These are phyloP conservation scores for Drosophila murphyi DNA, from an alignment of 1,140 invertebrate genomes.

Conservation along the genomic window DNA sequence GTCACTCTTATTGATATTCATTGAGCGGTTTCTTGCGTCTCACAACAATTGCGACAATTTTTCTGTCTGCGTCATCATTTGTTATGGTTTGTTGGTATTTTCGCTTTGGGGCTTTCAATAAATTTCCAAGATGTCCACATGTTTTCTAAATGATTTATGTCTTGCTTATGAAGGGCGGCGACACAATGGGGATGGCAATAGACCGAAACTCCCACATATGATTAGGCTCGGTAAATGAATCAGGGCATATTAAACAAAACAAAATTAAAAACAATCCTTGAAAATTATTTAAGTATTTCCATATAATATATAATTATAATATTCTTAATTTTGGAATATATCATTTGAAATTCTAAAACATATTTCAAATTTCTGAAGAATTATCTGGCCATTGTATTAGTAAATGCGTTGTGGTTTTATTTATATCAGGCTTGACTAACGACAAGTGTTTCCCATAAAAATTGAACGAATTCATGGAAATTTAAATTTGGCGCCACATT, in stretches of 20 bases:
- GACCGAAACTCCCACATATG: neutral
- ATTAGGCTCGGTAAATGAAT: neutral
- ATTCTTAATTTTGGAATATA: no score
- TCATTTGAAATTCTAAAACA: no score
- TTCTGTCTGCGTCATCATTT: constrained; percentile 69
- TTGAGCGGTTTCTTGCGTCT: constrained; percentile 56
- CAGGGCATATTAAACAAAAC: neutral
- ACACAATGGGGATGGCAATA: constrained; percentile 3
- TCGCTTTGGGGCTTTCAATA: constrained; percentile 25
- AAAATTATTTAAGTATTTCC: neutral
- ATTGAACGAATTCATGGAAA: constrained; percentile 28
- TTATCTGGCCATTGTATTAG: no score
- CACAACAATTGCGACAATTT: constrained; percentile 74
- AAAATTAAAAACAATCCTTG: neutral
- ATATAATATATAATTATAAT: no score
- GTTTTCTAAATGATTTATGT: constrained; percentile 67
- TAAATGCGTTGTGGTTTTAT: constrained; percentile 3
- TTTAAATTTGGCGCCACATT: neutral
- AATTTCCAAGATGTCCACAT: constrained; percentile 39
- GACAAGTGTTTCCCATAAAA: constrained; percentile 24
- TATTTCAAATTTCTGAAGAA: no score
- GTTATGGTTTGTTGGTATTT: constrained; percentile 61
- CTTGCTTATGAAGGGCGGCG: constrained; percentile 29
- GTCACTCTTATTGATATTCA: constrained; percentile 66
- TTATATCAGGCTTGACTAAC: neutral